These are phyloP conservation scores for Delphinus delphis DNA, from an alignment of 2,113 vertebrate species.

Conservation along the genomic window DNA sequence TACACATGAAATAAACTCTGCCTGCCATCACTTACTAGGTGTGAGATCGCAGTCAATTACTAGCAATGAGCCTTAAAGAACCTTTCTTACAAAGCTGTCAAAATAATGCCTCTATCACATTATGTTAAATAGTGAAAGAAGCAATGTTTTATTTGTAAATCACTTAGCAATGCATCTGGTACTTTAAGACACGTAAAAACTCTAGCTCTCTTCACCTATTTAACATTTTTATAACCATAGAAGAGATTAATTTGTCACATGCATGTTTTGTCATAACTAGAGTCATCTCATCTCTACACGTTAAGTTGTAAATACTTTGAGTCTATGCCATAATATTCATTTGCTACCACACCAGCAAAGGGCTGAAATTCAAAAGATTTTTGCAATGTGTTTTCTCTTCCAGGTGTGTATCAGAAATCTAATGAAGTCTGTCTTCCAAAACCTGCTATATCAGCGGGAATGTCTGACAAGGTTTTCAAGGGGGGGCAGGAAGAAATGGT, in stretches of 20 bases:
- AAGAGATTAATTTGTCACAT: neutral
- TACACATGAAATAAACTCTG: neutral
- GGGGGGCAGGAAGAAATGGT: neutral
- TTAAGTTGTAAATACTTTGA: neutral
- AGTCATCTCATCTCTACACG: neutral
- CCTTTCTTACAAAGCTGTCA: neutral
- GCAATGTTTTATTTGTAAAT: neutral
- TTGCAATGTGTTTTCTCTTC: neutral
- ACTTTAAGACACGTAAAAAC: neutral
- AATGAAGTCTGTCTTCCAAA: constrained; percentile 19
- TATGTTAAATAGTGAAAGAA: neutral
- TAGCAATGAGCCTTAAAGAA: neutral
- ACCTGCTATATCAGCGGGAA: neutral
- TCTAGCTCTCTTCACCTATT: neutral
- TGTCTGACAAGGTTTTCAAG: neutral
- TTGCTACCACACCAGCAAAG: neutral
- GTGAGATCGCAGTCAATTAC: neutral
- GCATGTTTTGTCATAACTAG: neutral
- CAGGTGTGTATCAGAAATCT: neutral
- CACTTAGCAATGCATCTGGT: neutral
- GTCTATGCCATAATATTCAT: neutral
- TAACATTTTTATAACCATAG: neutral
- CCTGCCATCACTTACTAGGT: neutral
- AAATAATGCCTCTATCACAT: neutral
- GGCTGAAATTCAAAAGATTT: neutral